phyloP scores from a whole-genome alignment of 2,888 invertebrate species.

The Trichogramma evanescens region DNA sequence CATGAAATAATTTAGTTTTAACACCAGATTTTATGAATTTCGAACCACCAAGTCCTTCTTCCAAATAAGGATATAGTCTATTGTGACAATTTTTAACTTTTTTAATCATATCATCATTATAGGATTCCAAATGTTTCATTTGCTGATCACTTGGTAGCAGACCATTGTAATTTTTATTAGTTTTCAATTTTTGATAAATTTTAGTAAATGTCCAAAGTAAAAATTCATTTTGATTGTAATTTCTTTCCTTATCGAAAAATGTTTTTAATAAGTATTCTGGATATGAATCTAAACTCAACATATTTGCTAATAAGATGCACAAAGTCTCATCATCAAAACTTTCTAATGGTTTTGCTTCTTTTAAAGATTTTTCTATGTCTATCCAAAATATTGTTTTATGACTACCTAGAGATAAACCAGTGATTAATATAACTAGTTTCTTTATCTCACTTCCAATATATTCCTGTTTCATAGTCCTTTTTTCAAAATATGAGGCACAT shows the following conservation, averaged over 20 bases:
- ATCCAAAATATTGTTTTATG: conserved; percentile 10
- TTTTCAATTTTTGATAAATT: conserved; percentile 11
- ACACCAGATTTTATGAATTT: conserved; percentile 2
- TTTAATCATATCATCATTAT: neutral
- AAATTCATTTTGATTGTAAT: neutral
- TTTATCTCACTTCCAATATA: neutral
- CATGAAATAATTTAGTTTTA: conserved; percentile 4
- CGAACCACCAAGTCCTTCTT: conserved; percentile 4
- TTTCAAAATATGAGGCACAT: conserved; percentile 14
- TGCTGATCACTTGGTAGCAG: conserved; percentile 5
- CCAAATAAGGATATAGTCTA: neutral
- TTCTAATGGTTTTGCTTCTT: neutral
- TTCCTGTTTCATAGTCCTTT: neutral
- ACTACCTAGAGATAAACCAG: neutral
- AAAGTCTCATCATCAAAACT: neutral
- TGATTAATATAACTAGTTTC: conserved; percentile 8
- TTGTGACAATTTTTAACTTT: neutral
- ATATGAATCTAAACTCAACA: conserved; percentile 6
- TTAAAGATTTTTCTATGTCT: conserved; percentile 1
- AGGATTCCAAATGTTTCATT: neutral
- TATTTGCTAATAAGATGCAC: neutral
- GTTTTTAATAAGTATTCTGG: neutral
- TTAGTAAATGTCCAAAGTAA: conserved; percentile 13
- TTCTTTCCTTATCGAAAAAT: neutral
- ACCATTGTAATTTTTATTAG: conserved; percentile 1